A percentile compares a stretch with the other conserved stretches of the same genome.
Evolutionary conservation across 2,797 vertebrate species (phyloP).

Genomic region (Microchirus variegatus): DNA sequence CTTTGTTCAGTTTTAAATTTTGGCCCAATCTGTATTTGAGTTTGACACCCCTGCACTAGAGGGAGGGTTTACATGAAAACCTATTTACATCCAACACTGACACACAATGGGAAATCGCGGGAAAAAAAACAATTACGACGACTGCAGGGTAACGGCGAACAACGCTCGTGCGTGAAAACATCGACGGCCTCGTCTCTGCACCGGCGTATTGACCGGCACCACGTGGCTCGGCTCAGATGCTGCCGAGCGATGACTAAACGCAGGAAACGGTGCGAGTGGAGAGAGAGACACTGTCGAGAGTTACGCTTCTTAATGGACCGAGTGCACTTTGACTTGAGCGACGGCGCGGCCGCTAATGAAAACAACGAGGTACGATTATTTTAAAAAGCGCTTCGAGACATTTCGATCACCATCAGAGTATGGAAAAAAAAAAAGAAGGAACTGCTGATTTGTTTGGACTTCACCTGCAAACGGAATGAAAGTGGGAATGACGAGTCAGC

Average conservation of each 20-base stretch:
- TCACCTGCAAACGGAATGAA: background rate
- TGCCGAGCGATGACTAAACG: slow-evolving; percentile 27
- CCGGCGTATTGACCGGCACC: slow-evolving; percentile 11
- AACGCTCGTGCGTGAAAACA: slow-evolving; percentile 10
- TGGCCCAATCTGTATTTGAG: too few relatives aligned
- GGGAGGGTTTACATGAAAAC: slow-evolving; percentile 19
- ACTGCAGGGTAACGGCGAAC: slow-evolving; percentile 5
- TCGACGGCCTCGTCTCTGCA: background rate
- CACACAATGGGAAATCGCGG: background rate
- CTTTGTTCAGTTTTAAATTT: too few relatives aligned
- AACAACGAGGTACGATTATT: slow-evolving; percentile 45
- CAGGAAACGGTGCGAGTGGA: slow-evolving; percentile 31
- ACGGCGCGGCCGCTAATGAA: slow-evolving; percentile 46
- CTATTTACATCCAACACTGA: slow-evolving; percentile 28
- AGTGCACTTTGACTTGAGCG: slow-evolving; percentile 33
- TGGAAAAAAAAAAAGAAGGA: background rate
- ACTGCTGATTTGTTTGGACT: slow-evolving; percentile 1
- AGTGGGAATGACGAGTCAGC: too few relatives aligned
- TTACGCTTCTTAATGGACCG: slow-evolving; percentile 26
- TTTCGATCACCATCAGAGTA: slow-evolving; percentile 16
- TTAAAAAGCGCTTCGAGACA: slow-evolving; percentile 29
- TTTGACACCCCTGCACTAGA: too few relatives aligned
- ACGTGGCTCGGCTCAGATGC: background rate
- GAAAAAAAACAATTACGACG: background rate
- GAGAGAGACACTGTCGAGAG: slow-evolving; percentile 24